phyloP scores from a whole-genome alignment of 2,797 vertebrate genomes.

The Poecilia picta region DNA sequence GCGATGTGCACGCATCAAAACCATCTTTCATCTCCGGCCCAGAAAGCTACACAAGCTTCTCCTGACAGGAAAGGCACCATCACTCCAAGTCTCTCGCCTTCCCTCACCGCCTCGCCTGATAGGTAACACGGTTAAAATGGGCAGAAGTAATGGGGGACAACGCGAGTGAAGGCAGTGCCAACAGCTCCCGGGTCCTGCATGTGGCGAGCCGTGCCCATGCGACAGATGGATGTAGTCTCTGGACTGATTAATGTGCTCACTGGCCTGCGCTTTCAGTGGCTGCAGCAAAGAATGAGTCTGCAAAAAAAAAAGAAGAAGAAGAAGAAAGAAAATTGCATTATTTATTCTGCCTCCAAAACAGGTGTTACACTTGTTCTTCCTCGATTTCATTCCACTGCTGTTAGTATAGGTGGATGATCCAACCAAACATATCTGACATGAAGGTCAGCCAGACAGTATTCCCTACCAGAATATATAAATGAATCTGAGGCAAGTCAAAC shows the following conservation, averaged over 20 bases:
- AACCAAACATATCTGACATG: conserved; percentile 44
- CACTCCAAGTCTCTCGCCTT: conserved; percentile 59
- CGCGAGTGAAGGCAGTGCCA: conserved; percentile 68
- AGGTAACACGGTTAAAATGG: conserved; percentile 72
- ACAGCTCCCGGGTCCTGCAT: conserved; percentile 69
- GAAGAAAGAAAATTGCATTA: conserved; percentile 56
- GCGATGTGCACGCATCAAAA: conserved; percentile 18
- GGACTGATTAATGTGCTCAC: conserved; percentile 81
- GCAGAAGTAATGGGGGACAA: conserved; percentile 74
- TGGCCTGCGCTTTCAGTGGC: conserved; percentile 67
- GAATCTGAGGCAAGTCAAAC: conserved; percentile 44
- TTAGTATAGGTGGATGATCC: conserved; percentile 51
- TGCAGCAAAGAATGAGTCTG: conserved; percentile 61
- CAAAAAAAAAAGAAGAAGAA: conserved; percentile 30
- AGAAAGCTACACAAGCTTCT: conserved; percentile 47
- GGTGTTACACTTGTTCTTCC: conserved; percentile 73
- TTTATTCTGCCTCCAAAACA: conserved; percentile 73
- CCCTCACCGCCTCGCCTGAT: conserved; percentile 63
- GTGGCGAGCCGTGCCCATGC: conserved; percentile 67
- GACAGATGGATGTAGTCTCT: conserved; percentile 83
- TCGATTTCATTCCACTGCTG: conserved; percentile 27
- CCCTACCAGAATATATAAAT: conserved; percentile 42
- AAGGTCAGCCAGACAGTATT: conserved; percentile 53
- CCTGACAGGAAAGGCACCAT: conserved; percentile 39
- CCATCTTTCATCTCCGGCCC: conserved; percentile 37